phyloP scores from a whole-genome alignment of 2,113 vertebrate genomes.

The Verasper variegatus region DNA sequence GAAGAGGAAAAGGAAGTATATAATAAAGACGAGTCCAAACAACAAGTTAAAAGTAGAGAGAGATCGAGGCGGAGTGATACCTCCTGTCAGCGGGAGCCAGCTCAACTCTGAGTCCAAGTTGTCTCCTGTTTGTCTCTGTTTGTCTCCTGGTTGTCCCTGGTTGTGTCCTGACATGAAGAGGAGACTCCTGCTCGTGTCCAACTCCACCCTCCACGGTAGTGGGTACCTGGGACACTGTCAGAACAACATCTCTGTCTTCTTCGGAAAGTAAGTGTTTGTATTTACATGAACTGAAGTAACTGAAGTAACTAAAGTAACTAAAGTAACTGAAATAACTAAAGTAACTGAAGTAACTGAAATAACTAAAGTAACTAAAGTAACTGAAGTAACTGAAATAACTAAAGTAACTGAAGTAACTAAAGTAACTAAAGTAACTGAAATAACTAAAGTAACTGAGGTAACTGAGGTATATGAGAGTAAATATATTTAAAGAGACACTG shows the following conservation, averaged over 20 bases:
- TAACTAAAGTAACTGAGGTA: no score
- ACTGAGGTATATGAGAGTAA: no score
- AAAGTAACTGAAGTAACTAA: no score
- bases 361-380: no score
- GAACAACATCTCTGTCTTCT: constrained; percentile 80
- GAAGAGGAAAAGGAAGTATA: background rate
- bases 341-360: no score
- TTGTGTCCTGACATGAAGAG: constrained; percentile 61
- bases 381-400: background rate
- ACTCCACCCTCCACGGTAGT: constrained; percentile 86
- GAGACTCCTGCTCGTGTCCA: constrained; percentile 86
- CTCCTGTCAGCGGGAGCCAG: background rate
- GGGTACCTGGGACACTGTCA: constrained; percentile 88
- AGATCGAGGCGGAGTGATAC: background rate
- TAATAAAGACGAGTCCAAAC: background rate
- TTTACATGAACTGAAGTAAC: background rate
- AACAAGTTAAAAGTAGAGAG: background rate
- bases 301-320: no score
- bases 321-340: no score
- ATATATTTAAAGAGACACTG: no score
- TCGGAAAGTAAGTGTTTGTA: constrained; percentile 76
- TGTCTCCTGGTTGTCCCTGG: no score
- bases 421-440: no score
- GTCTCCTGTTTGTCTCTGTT: no score
- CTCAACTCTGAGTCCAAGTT: background rate